These are phyloP conservation scores for Elaphurus davidianus DNA, from an alignment of 2,113 vertebrate genomes.

Conservation along the genomic window DNA sequence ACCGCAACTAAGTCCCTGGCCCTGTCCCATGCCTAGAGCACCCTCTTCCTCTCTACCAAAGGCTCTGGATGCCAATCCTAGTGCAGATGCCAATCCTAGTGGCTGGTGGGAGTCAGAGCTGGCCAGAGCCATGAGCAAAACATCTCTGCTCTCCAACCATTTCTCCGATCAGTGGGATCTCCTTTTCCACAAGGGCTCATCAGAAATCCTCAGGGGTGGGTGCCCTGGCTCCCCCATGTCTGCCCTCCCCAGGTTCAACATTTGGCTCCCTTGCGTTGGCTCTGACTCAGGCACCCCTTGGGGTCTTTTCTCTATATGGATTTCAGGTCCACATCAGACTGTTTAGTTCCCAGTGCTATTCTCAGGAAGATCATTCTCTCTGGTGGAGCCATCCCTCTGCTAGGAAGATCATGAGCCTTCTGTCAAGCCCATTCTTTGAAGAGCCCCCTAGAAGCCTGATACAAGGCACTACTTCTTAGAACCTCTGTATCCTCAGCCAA, in stretches of 20 bases:
- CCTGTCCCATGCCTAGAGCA: not conserved
- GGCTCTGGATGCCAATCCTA: not conserved
- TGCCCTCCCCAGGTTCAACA: not conserved
- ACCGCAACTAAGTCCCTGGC: not conserved
- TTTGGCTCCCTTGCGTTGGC: not conserved
- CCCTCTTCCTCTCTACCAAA: not conserved
- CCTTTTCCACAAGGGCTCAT: not conserved
- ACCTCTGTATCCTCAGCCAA: not conserved
- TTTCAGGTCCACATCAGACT: not conserved
- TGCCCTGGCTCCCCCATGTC: not conserved
- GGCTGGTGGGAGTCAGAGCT: not conserved
- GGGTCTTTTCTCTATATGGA: not conserved
- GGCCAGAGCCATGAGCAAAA: not conserved
- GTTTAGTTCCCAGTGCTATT: not conserved
- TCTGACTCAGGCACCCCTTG: not conserved
- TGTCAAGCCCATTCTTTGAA: not conserved
- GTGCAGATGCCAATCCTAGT: not conserved
- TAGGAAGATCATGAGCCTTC: not conserved
- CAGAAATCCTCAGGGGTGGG: not conserved
- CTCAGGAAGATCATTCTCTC: not conserved
- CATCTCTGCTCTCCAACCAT: not conserved
- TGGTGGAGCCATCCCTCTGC: not conserved
- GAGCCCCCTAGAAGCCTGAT: not conserved
- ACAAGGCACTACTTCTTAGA: not conserved
- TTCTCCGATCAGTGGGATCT: not conserved